Percentiles rank a stretch among this genome's conserved stretches.
phyloP scores from a whole-genome alignment of 2,888 invertebrate genomes.

The Ernsta delagoae region DNA sequence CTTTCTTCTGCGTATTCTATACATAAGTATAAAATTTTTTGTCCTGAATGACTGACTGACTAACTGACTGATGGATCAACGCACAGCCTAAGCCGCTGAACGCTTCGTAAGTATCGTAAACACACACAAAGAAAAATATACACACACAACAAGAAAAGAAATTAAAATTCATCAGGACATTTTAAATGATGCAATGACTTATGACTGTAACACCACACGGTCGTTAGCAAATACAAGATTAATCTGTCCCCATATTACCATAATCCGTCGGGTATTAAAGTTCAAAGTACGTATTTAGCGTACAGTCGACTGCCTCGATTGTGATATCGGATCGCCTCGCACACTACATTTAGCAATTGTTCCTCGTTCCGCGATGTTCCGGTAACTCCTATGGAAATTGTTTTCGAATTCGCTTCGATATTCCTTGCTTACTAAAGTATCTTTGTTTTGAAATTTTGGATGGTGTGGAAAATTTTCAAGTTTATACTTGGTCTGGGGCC shows the following conservation, averaged over 20 bases:
- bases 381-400: slow-evolving; percentile 30
- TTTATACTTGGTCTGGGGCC: background rate
- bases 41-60: too few relatives aligned
- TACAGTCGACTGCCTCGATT: slow-evolving; percentile 65
- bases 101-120: too few relatives aligned
- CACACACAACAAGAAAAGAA: too few relatives aligned
- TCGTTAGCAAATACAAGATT: background rate
- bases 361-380: slow-evolving; percentile 32
- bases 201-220: too few relatives aligned
- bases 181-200: too few relatives aligned
- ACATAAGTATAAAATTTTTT: too few relatives aligned
- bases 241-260: slow-evolving; percentile 17
- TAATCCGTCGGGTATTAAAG: slow-evolving; percentile 25
- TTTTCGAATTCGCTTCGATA: slow-evolving; percentile 19
- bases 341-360: slow-evolving; percentile 76
- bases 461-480: background rate
- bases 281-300: slow-evolving; percentile 38
- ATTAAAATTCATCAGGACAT: too few relatives aligned
- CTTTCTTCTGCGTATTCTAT: too few relatives aligned
- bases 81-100: too few relatives aligned
- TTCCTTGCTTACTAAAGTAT: background rate
- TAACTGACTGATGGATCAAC: too few relatives aligned
- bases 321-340: slow-evolving; percentile 61
- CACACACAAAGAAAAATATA: too few relatives aligned
- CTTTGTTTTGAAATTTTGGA: slow-evolving; percentile 14